Evolutionary conservation across 2,113 vertebrate species (phyloP).

Genomic region (Calonectris borealis): DNA sequence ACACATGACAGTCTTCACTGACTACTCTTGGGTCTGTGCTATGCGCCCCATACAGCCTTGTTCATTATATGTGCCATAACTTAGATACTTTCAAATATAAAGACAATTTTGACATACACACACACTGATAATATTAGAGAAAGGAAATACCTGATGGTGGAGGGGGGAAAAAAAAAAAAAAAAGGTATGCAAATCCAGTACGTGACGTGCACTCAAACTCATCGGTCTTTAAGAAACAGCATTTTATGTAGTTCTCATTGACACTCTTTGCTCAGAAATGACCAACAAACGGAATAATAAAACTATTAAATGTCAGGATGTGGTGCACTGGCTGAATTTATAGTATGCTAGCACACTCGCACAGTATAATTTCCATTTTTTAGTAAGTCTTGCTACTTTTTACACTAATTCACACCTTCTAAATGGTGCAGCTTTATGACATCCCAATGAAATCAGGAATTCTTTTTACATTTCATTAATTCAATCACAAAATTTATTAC

Average conservation of each 20-base stretch:
- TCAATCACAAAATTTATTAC: not conserved
- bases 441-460: not conserved
- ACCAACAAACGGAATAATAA: conserved; percentile 12
- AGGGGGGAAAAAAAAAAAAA: too few relatives aligned
- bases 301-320: conserved; percentile 15
- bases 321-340: not conserved
- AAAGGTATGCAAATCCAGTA: not conserved
- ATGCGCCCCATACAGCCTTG: accelerated
- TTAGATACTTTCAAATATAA: not conserved
- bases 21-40: not conserved
- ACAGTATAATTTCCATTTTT: not conserved
- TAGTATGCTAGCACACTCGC: not conserved
- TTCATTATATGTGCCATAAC: not conserved
- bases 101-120: not conserved
- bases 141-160: not conserved
- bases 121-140: not conserved
- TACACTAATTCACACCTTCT: not conserved
- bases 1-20: not conserved
- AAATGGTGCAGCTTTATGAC: not conserved
- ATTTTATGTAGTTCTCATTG: not conserved
- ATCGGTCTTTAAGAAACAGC: not conserved
- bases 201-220: not conserved
- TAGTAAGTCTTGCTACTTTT: not conserved
- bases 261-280: not conserved
- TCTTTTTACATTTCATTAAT: not conserved